Evolutionary conservation across 2,888 invertebrate genomes (phyloP).

Genomic region (Zaprionus bogoriensis): DNA sequence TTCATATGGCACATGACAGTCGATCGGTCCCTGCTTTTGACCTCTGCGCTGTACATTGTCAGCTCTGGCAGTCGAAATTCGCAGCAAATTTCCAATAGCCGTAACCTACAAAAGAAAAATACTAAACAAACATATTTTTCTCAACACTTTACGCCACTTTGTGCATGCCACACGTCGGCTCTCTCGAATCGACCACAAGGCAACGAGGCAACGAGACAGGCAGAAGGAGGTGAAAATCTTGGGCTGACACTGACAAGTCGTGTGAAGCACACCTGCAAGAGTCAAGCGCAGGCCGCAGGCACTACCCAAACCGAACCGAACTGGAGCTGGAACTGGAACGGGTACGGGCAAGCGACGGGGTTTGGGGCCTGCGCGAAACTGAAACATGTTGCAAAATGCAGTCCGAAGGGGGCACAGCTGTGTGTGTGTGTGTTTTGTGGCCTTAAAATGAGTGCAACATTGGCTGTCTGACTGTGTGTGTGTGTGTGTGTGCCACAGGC

Average conservation of each 20-base stretch:
- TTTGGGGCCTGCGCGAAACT: conserved; percentile 15
- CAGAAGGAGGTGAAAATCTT: conserved; percentile 44
- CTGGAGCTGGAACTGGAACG: conserved; percentile 17
- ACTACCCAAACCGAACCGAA: conserved; percentile 49
- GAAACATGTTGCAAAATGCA: conserved; percentile 72
- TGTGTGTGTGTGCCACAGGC: conserved; percentile 45
- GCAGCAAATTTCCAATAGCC: conserved; percentile 27
- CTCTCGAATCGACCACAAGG: conserved; percentile 44
- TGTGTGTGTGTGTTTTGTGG: conserved; percentile 57
- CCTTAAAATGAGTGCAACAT: conserved; percentile 75
- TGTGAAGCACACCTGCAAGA: conserved; percentile 78
- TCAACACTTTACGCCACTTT: conserved; percentile 42
- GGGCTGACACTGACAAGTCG: conserved; percentile 77
- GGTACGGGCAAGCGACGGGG: background rate
- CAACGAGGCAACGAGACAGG: background rate
- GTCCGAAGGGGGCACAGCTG: conserved; percentile 18
- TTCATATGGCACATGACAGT: background rate
- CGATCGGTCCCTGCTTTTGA: background rate
- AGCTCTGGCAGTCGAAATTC: background rate
- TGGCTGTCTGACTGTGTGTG: conserved; percentile 50
- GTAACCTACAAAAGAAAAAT: conserved; percentile 11
- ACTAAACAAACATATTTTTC: conserved; percentile 22
- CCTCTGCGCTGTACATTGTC: conserved; percentile 14
- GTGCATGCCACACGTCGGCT: conserved; percentile 53
- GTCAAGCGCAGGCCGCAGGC: conserved; percentile 65